These are phyloP conservation scores for Chaenodraco wilsoni DNA, from an alignment of 2,797 vertebrate genomes.

Conservation along the genomic window DNA sequence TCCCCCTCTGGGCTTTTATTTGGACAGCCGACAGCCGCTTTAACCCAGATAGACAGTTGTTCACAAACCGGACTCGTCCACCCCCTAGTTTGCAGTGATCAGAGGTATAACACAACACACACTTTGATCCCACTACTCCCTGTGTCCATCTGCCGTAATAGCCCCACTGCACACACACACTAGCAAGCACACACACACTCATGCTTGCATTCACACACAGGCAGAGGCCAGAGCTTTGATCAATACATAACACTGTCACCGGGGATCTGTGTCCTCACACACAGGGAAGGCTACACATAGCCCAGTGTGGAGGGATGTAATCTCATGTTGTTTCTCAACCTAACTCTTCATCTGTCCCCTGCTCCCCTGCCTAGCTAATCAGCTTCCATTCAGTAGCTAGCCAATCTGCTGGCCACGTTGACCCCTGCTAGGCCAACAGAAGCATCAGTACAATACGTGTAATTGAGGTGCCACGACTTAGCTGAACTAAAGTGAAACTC, in stretches of 20 bases:
- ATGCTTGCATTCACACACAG: conserved; percentile 29
- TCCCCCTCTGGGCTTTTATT: too few species aligned
- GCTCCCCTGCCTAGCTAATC: conserved; percentile 45
- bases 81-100: conserved; percentile 36
- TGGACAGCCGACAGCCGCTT: too few species aligned
- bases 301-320: conserved; percentile 57
- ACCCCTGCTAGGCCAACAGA: conserved; percentile 6
- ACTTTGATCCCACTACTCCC: conserved; percentile 68
- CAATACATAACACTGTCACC: conserved; percentile 62
- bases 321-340: conserved; percentile 66
- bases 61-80: conserved; percentile 19
- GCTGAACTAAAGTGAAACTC: not conserved
- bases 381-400: conserved; percentile 28
- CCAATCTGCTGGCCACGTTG: conserved; percentile 30
- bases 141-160: conserved; percentile 70
- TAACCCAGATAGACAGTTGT: conserved; percentile 16
- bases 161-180: conserved; percentile 7
- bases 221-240: conserved; percentile 60
- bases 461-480: conserved; percentile 23
- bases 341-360: conserved; percentile 66
- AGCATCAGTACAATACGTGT: not conserved
- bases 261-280: conserved; percentile 23
- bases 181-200: conserved; percentile 1
- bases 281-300: conserved; percentile 33
- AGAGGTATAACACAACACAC: conserved; percentile 30